Conservation (phyloP, 2,888 invertebrate genomes). For the Notocelia uddmanniana region DNA sequence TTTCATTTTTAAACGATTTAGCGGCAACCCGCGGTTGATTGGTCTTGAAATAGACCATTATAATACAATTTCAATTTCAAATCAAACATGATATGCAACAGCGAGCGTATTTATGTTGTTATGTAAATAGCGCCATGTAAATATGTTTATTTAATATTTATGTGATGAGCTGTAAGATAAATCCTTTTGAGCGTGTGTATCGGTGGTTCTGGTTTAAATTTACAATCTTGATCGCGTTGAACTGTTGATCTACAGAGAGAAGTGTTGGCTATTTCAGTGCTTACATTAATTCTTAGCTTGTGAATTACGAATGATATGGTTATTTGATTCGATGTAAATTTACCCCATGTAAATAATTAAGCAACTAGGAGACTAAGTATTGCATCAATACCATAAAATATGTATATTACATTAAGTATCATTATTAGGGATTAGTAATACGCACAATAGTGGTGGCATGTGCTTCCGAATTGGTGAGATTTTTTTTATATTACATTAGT, state of each 20-base stretch:
- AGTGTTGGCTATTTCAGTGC: conserved; percentile 18
- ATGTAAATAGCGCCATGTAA: conserved; percentile 33
- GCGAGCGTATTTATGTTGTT: conserved; percentile 35
- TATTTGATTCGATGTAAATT: conserved; percentile 3
- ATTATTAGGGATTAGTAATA: not conserved
- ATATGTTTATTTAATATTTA: conserved; percentile 43
- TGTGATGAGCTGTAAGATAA: conserved; percentile 35
- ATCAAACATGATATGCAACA: conserved; percentile 26
- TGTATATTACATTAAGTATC: not conserved
- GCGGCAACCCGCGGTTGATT: conserved; percentile 60
- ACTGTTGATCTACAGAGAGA: conserved; percentile 15
- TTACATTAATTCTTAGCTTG: conserved; percentile 10
- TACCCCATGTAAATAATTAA: not conserved
- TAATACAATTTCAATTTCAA: conserved; percentile 42
- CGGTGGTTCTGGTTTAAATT: conserved; percentile 36
- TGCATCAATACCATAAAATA: not conserved
- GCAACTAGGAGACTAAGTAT: not conserved
- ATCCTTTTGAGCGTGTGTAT: conserved; percentile 36
- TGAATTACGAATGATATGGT: conserved; percentile 16
- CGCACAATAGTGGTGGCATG: too few relatives aligned
- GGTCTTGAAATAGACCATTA: conserved; percentile 61
- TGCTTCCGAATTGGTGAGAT: too few relatives aligned
- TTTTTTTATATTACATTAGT: not conserved
- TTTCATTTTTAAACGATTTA: conserved; percentile 65
- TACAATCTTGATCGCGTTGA: conserved; percentile 38